Evolutionary conservation across 2,113 vertebrate genomes (phyloP).

Genomic region (Planiliza haematocheilus): DNA sequence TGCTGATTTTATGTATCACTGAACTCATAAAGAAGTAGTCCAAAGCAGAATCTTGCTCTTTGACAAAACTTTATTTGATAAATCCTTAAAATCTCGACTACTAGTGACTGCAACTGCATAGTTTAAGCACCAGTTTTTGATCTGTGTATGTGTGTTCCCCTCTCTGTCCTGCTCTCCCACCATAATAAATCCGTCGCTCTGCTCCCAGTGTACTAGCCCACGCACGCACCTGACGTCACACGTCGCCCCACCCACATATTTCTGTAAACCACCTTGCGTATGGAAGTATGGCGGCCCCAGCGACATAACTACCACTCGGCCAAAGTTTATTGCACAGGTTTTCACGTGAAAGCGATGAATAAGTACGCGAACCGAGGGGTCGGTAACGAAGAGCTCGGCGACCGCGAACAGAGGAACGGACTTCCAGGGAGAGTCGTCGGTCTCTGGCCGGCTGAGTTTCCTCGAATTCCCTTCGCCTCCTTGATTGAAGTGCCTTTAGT

Average conservation of each 20-base stretch:
- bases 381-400: slow-evolving; percentile 47
- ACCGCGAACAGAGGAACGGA: slow-evolving; percentile 24
- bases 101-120: too few relatives aligned
- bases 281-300: slow-evolving; percentile 85
- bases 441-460: slow-evolving; percentile 47
- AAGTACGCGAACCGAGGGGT: slow-evolving; percentile 27
- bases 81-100: too few relatives aligned
- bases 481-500: slow-evolving; percentile 70
- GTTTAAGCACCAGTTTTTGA: not conserved
- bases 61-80: too few relatives aligned
- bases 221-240: slow-evolving; percentile 77
- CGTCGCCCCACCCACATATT: slow-evolving; percentile 79
- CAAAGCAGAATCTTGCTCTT: too few relatives aligned
- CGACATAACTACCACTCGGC: slow-evolving; percentile 63
- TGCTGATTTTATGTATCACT: too few relatives aligned
- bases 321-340: slow-evolving; percentile 70
- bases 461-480: slow-evolving; percentile 62
- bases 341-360: slow-evolving; percentile 66
- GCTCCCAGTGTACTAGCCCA: slow-evolving; percentile 68
- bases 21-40: too few relatives aligned
- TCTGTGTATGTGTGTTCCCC: too few relatives aligned
- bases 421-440: slow-evolving; percentile 40
- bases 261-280: slow-evolving; percentile 83
- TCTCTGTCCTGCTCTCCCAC: not conserved
- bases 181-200: slow-evolving; percentile 11